A percentile compares a stretch with the other conserved stretches of the same genome.
Conservation (phyloP, 2,797 vertebrate genomes). For the Neosilurus mollespiculum region DNA sequence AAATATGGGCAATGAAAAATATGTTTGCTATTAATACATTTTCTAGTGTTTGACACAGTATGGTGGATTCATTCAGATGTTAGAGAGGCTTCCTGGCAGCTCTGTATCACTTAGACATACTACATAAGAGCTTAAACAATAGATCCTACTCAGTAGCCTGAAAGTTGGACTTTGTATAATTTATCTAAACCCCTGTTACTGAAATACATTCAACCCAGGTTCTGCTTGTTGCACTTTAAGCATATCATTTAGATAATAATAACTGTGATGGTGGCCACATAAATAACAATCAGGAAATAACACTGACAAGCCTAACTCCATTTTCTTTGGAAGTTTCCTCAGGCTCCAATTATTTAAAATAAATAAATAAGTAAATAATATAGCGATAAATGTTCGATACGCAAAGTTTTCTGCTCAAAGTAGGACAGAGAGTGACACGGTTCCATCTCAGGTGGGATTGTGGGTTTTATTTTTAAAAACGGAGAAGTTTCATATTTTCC, state of each 20-base stretch:
- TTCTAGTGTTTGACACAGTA: background rate
- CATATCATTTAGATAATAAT: background rate
- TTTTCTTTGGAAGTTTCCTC: slow-evolving; percentile 50
- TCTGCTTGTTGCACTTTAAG: background rate
- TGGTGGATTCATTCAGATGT: background rate
- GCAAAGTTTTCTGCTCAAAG: slow-evolving; percentile 67
- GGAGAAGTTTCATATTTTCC: slow-evolving; percentile 63
- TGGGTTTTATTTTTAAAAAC: slow-evolving; percentile 78
- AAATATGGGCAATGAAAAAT: background rate
- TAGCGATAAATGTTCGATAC: slow-evolving; percentile 61
- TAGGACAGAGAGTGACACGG: slow-evolving; percentile 78
- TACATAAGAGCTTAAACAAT: background rate
- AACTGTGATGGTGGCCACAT: background rate
- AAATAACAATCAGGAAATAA: background rate
- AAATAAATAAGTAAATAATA: slow-evolving; percentile 27
- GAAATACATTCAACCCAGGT: background rate
- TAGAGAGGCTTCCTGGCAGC: background rate
- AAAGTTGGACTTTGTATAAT: background rate
- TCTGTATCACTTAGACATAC: background rate
- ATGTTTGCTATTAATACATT: background rate
- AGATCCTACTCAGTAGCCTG: background rate
- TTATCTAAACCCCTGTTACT: background rate
- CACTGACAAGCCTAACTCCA: background rate
- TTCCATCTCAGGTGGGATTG: slow-evolving; percentile 77
- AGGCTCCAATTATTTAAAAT: slow-evolving; percentile 56